Evolutionary conservation across 2,888 invertebrate genomes (phyloP).

Genomic region (Leucozona laternaria): DNA sequence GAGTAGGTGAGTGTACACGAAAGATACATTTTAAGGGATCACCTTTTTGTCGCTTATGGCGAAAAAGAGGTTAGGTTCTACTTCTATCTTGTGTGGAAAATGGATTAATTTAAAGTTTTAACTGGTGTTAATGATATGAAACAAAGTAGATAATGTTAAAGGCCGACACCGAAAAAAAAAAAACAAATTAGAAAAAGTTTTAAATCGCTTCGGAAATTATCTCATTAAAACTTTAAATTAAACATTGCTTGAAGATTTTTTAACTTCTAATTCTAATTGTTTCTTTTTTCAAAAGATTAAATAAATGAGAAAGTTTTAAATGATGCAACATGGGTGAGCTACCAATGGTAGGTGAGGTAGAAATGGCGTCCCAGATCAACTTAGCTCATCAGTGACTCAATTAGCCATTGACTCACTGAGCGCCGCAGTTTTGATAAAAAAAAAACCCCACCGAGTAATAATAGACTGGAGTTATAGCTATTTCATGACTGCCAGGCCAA

Average conservation of each 20-base stretch:
- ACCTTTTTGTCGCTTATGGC: constrained; percentile 13
- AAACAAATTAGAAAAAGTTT: background rate
- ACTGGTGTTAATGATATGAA: constrained; percentile 20
- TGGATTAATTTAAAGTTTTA: constrained; percentile 30
- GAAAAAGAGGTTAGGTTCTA: background rate
- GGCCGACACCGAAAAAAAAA: background rate
- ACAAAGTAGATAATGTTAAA: background rate
- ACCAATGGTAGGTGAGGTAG: no score
- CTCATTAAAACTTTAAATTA: constrained; percentile 2
- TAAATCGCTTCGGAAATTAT: background rate
- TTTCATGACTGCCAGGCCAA: no score
- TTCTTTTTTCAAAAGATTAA: no score
- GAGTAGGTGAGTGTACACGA: background rate
- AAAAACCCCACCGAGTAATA: no score
- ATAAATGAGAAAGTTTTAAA: no score
- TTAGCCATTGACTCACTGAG: no score
- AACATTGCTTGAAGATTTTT: background rate
- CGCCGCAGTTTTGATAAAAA: no score
- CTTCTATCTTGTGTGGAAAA: background rate
- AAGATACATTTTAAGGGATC: background rate
- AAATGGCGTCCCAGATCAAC: no score
- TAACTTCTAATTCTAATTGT: no score
- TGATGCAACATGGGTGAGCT: no score
- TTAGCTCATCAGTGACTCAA: no score
- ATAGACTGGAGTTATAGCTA: no score